A percentile compares a stretch with the other conserved stretches of the same genome.
These are phyloP conservation scores for Melinopterus prodromus DNA, from an alignment of 2,888 invertebrate genomes.

Conservation along the genomic window DNA sequence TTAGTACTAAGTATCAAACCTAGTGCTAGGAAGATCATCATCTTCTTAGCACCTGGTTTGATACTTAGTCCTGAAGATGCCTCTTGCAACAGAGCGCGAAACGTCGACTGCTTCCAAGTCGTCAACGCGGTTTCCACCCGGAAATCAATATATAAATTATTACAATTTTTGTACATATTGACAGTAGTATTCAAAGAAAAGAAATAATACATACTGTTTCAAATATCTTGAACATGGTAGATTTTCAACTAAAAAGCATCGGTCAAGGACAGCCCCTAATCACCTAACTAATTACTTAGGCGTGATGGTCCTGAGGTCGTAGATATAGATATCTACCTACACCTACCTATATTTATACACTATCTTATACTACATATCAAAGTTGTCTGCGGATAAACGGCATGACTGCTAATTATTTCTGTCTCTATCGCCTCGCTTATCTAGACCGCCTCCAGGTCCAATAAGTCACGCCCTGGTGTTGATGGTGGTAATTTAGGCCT, in stretches of 20 bases:
- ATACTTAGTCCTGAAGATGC: no score
- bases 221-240: no score
- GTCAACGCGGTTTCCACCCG: no score
- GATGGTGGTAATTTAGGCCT: background rate
- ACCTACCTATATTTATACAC: background rate
- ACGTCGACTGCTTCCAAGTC: no score
- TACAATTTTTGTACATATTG: no score
- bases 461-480: slow-evolving; percentile 4
- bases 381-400: background rate
- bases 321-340: background rate
- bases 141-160: no score
- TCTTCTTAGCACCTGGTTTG: no score
- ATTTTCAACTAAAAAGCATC: background rate
- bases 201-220: no score
- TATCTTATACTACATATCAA: background rate
- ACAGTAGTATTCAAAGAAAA: no score
- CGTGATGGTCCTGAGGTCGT: background rate
- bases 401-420: background rate
- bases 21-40: no score
- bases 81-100: no score
- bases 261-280: background rate
- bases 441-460: background rate
- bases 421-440: background rate
- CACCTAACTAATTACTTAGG: background rate
- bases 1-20: no score